phyloP scores from a whole-genome alignment of 92 coral and sea anemone species.

The Palythoa caribaeorum region DNA sequence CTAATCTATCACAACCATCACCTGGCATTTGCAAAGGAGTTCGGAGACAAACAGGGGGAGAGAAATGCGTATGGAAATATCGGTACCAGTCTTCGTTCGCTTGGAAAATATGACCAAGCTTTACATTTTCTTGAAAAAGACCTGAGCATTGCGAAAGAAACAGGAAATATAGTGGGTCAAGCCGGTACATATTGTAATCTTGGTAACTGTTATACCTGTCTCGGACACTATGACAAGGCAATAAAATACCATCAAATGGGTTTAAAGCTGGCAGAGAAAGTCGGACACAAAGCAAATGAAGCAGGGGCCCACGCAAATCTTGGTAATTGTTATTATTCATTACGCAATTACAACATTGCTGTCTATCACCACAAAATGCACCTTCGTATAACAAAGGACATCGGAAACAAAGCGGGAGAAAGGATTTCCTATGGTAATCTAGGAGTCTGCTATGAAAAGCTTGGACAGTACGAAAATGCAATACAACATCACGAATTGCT shows the following conservation, averaged over 20 bases:
- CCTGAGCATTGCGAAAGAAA: background rate
- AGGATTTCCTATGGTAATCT: background rate
- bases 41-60: background rate
- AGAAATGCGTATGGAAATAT: background rate
- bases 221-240: background rate
- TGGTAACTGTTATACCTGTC: background rate
- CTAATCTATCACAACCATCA: background rate
- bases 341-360: background rate
- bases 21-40: background rate
- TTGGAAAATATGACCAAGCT: background rate
- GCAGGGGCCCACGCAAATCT: background rate
- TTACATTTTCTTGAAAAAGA: background rate
- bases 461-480: background rate
- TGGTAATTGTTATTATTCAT: background rate
- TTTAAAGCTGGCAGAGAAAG: background rate
- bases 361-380: background rate
- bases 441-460: background rate
- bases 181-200: background rate
- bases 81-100: background rate
- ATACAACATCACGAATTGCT: background rate
- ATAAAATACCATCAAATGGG: background rate
- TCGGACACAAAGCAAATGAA: background rate
- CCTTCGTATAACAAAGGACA: background rate
- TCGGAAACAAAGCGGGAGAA: background rate
- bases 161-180: background rate